A percentile compares a stretch with the other conserved stretches of the same genome.
Evolutionary conservation across 2,797 vertebrate species (phyloP).

Genomic region (Phataginus tricuspis): DNA sequence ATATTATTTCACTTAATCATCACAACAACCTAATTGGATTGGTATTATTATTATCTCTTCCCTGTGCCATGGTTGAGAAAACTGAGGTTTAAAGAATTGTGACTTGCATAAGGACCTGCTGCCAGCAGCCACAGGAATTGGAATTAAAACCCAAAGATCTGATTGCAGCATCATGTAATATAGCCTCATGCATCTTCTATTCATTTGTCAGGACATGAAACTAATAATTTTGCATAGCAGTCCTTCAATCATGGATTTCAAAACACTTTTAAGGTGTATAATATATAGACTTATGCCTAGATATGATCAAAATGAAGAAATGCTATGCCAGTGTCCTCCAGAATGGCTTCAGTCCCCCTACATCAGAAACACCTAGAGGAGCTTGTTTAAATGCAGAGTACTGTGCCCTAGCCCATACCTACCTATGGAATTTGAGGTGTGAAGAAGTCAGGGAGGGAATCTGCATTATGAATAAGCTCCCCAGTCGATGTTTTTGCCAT

Average conservation of each 20-base stretch:
- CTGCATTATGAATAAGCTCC: not conserved
- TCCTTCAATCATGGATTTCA: slow-evolving; percentile 16
- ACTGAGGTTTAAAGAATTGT: not conserved
- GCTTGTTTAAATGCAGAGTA: not conserved
- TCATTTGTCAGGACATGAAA: slow-evolving; percentile 4
- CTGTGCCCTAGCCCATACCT: not conserved
- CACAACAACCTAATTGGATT: not conserved
- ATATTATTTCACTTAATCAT: not conserved
- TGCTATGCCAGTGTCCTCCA: not conserved
- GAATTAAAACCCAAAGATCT: not conserved
- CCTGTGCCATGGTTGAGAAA: not conserved
- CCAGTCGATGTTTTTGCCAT: not conserved
- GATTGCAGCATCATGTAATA: not conserved
- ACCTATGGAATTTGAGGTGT: not conserved
- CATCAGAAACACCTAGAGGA: not conserved
- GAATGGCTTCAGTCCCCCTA: not conserved
- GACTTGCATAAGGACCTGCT: not conserved
- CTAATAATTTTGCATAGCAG: not conserved
- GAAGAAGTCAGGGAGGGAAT: not conserved
- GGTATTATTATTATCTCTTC: not conserved
- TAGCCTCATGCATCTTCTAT: not conserved
- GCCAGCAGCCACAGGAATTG: not conserved
- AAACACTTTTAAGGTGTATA: not conserved
- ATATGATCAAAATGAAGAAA: not conserved
- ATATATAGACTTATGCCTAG: not conserved